Evolutionary conservation across 2,113 vertebrate species (phyloP).

Genomic region (Pomatostomus ruficeps): DNA sequence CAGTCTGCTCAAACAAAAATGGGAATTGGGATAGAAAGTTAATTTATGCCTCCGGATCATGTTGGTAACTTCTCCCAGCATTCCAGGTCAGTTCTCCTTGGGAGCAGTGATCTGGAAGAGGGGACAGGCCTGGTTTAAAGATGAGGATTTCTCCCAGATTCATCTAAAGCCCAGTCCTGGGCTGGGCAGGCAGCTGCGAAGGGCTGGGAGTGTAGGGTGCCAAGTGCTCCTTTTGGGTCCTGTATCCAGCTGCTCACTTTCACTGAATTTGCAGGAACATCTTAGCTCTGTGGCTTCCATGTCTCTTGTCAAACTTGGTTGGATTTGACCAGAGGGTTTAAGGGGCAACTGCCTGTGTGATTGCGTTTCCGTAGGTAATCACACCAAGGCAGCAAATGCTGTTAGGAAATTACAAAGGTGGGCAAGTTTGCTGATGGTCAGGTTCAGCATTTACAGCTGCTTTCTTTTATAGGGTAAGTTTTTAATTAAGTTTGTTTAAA

Average conservation of each 20-base stretch:
- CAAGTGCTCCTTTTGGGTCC: neutral
- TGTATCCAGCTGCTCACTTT: neutral
- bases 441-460: slow-evolving; percentile 47
- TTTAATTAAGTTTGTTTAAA: slow-evolving; percentile 6
- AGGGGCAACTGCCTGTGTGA: slow-evolving; percentile 55
- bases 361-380: slow-evolving; percentile 43
- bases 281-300: neutral
- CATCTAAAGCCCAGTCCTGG: rapidly evolving
- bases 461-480: slow-evolving; percentile 41
- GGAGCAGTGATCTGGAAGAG: neutral
- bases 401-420: slow-evolving; percentile 43
- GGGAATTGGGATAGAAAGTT: neutral
- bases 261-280: neutral
- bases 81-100: neutral
- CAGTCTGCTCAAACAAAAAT: neutral
- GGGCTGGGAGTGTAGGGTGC: neutral
- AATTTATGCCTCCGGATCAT: neutral
- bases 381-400: neutral
- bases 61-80: neutral
- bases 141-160: neutral
- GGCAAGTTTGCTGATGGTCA: slow-evolving; percentile 1
- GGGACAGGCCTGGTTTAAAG: neutral
- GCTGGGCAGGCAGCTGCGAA: rapidly evolving
- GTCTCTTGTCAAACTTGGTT: slow-evolving; percentile 52
- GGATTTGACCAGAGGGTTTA: slow-evolving; percentile 54